phyloP scores from a whole-genome alignment of 1,140 invertebrate genomes.

The Asobara japonica region DNA sequence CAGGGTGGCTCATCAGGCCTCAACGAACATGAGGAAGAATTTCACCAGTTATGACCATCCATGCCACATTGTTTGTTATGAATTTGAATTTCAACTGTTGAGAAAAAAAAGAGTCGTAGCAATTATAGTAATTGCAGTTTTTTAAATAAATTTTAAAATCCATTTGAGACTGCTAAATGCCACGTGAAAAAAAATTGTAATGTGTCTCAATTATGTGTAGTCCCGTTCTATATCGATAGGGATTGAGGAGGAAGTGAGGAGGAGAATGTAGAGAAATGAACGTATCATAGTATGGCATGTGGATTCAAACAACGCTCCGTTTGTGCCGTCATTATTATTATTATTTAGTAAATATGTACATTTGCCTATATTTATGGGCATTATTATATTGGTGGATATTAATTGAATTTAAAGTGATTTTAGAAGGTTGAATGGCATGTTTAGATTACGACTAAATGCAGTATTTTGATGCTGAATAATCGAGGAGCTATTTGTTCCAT shows the following conservation, averaged over 20 bases:
- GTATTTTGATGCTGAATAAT: no score
- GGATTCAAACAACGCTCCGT: not conserved
- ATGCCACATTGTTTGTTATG: conserved; percentile 14
- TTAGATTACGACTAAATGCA: no score
- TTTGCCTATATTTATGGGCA: not conserved
- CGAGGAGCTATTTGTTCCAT: no score
- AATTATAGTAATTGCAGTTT: conserved; percentile 25
- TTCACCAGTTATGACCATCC: conserved; percentile 48
- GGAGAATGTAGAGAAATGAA: no score
- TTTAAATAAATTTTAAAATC: conserved; percentile 18
- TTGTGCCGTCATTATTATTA: not conserved
- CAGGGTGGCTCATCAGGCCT: conserved; percentile 26
- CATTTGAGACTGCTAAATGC: not conserved
- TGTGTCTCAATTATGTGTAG: no score
- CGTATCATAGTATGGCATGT: not conserved
- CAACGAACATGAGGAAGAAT: conserved; percentile 46
- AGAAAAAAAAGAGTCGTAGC: conserved; percentile 25
- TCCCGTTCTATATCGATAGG: no score
- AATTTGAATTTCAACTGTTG: conserved; percentile 13
- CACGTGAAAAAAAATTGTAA: not conserved
- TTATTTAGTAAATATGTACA: no score
- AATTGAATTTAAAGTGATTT: no score
- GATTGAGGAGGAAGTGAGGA: no score
- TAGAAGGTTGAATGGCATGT: no score
- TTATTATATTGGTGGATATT: no score